Percentiles rank a stretch among this genome's conserved stretches.
phyloP scores from a whole-genome alignment of 2,888 invertebrate genomes.

The Drosophila longiperda region DNA sequence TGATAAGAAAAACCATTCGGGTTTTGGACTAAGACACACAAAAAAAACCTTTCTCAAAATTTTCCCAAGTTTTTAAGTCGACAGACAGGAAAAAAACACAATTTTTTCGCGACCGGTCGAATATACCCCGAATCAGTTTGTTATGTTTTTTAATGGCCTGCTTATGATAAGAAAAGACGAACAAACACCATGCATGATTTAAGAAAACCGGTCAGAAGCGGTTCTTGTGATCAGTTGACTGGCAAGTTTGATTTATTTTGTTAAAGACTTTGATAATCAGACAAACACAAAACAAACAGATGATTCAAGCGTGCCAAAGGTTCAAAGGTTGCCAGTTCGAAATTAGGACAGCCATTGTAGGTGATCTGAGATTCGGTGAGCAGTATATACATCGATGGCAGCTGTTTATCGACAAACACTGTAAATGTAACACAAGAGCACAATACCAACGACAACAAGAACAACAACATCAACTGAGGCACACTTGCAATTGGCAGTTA shows the following conservation, averaged over 20 bases:
- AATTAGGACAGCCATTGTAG: constrained; percentile 29
- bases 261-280: constrained; percentile 47
- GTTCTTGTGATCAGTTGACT: constrained; percentile 43
- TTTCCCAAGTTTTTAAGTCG: constrained; percentile 1
- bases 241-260: constrained; percentile 33
- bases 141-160: constrained; percentile 25
- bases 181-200: constrained; percentile 37
- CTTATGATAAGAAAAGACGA: constrained; percentile 39
- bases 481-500: constrained; percentile 56
- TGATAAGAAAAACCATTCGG: constrained; percentile 52
- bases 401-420: constrained; percentile 38
- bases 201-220: constrained; percentile 49
- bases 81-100: constrained; percentile 31
- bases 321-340: constrained; percentile 50
- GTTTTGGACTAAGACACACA: constrained; percentile 1
- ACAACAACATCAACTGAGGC: constrained; percentile 4
- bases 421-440: constrained; percentile 10
- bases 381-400: constrained; percentile 12
- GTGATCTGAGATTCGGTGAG: constrained; percentile 50
- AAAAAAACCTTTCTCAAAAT: constrained; percentile 24
- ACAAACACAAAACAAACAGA: constrained; percentile 41
- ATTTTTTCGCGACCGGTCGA: constrained; percentile 36
- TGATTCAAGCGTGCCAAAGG: constrained; percentile 28
- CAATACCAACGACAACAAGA: neutral
- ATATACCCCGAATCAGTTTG: constrained; percentile 36